These are phyloP conservation scores for Lateolabrax maculatus DNA, from an alignment of 2,797 vertebrate genomes.

Conservation along the genomic window DNA sequence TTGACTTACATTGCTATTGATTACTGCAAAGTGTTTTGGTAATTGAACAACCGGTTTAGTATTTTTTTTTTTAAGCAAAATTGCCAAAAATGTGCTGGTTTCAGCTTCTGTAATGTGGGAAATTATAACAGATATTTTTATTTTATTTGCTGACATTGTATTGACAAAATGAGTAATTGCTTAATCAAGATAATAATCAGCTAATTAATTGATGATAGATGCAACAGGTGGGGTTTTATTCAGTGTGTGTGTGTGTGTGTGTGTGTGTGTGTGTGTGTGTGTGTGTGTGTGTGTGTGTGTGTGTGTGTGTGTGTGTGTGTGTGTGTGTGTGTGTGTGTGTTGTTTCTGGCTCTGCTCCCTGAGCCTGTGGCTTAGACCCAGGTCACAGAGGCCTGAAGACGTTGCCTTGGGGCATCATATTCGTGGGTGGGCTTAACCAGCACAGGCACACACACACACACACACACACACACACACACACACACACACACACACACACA, in stretches of 20 bases:
- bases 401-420: conserved; percentile 53
- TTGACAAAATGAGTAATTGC: not conserved
- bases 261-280: conserved; percentile 35
- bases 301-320: conserved; percentile 48
- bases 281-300: conserved; percentile 34
- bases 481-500: conserved; percentile 25
- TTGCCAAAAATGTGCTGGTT: not conserved
- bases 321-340: no score
- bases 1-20: no score
- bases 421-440: conserved; percentile 76
- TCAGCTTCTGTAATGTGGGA: not conserved
- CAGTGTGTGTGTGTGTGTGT: no score
- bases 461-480: conserved; percentile 30
- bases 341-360: conserved; percentile 38
- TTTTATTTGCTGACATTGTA: not conserved
- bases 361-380: conserved; percentile 52
- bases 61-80: not conserved
- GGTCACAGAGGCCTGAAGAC: conserved; percentile 67
- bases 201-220: not conserved
- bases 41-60: not conserved
- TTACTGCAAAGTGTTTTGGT: not conserved
- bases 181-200: not conserved
- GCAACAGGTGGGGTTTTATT: not conserved
- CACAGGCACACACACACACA: conserved; percentile 34
- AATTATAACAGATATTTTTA: not conserved